Percentiles rank a stretch among this genome's conserved stretches.
Evolutionary conservation across 1,140 invertebrate genomes (phyloP).

Genomic region (Trachelipus rathkii): DNA sequence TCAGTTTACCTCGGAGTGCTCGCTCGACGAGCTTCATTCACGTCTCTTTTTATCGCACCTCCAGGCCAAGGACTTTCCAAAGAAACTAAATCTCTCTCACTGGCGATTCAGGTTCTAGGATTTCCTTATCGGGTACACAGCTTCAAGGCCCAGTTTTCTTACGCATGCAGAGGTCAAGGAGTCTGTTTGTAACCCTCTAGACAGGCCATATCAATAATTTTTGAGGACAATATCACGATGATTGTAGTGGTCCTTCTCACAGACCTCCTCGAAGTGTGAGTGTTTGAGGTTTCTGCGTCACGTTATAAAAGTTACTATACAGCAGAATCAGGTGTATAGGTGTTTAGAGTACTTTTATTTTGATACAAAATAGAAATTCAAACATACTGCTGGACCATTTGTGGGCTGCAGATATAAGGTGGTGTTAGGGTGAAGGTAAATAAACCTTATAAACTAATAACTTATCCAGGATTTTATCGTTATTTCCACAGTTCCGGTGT

Average conservation of each 20-base stretch:
- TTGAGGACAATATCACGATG: slow-evolving; percentile 31
- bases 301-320: slow-evolving; percentile 38
- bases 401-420: slow-evolving; percentile 28
- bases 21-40: background rate
- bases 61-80: slow-evolving; percentile 46
- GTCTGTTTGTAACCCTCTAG: background rate
- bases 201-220: background rate
- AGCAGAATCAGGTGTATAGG: slow-evolving; percentile 29
- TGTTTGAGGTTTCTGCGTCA: slow-evolving; percentile 29
- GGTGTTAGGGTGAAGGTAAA: slow-evolving; percentile 35
- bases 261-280: slow-evolving; percentile 39
- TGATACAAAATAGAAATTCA: slow-evolving; percentile 35
- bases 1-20: background rate
- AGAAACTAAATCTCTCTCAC: slow-evolving; percentile 48
- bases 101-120: slow-evolving; percentile 34
- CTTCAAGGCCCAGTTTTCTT: background rate
- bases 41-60: slow-evolving; percentile 45
- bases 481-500: slow-evolving; percentile 17
- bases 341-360: slow-evolving; percentile 39
- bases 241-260: slow-evolving; percentile 36
- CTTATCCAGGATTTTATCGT: slow-evolving; percentile 31
- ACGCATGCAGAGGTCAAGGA: slow-evolving; percentile 5
- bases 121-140: slow-evolving; percentile 16
- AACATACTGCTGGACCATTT: background rate
- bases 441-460: slow-evolving; percentile 38